Evolutionary conservation across 1,140 invertebrate genomes (phyloP).

Genomic region (Ceratina australensis): DNA sequence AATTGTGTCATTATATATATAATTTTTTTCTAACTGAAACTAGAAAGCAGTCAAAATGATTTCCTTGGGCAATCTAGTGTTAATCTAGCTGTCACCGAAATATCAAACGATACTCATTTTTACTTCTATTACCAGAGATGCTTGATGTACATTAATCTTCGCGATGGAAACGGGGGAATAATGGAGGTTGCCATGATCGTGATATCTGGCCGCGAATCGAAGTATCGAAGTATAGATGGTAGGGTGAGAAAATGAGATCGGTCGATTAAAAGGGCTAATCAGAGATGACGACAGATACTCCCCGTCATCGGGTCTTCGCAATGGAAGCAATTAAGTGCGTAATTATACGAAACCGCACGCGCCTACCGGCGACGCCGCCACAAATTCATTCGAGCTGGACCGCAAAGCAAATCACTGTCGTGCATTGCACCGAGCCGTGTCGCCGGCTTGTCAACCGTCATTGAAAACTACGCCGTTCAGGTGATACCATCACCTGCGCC

Average conservation of each 20-base stretch:
- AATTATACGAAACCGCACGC: conserved; percentile 72
- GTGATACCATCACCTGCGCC: conserved; percentile 50
- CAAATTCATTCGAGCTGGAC: conserved; percentile 71
- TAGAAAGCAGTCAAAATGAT: no score
- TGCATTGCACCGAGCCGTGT: conserved; percentile 34
- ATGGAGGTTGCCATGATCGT: neutral
- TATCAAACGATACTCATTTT: no score
- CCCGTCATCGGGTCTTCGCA: conserved; percentile 58
- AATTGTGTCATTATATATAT: no score
- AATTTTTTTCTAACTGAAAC: no score
- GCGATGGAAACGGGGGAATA: neutral
- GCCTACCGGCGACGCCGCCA: conserved; percentile 40
- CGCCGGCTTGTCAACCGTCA: conserved; percentile 51
- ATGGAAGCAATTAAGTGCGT: conserved; percentile 74
- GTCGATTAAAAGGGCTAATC: conserved; percentile 45
- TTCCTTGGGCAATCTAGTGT: no score
- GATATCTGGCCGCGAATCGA: neutral
- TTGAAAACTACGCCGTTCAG: conserved; percentile 52
- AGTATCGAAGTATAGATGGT: no score
- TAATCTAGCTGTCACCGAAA: no score
- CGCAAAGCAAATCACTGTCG: conserved; percentile 75
- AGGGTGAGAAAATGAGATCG: conserved; percentile 37
- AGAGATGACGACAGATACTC: conserved; percentile 57
- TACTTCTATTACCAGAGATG: no score
- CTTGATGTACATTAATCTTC: no score